A percentile compares a stretch with the other conserved stretches of the same genome.
phyloP scores from a whole-genome alignment of 2,888 invertebrate genomes.

The Mantis religiosa region DNA sequence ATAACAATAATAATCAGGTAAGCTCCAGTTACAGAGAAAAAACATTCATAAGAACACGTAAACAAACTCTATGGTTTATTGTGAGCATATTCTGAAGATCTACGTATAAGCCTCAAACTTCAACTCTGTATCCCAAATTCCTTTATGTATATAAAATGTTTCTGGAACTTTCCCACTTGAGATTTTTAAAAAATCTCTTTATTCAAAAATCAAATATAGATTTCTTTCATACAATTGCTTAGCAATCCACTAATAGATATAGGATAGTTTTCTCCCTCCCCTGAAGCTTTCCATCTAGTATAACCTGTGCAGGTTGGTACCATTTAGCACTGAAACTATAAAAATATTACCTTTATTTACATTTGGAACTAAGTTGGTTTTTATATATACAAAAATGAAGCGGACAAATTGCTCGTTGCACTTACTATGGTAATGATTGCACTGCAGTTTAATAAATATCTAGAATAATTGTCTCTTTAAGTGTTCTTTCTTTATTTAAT shows the following conservation, averaged over 20 bases:
- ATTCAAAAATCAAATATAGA: background rate
- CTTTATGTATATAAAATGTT: background rate
- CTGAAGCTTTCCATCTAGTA: background rate
- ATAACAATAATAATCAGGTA: background rate
- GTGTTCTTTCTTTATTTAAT: background rate
- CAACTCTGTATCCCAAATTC: background rate
- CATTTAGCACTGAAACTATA: background rate
- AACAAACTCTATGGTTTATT: background rate
- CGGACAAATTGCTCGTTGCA: background rate
- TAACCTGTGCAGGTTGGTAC: background rate
- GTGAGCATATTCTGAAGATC: background rate
- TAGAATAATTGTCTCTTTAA: background rate
- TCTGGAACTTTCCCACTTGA: background rate
- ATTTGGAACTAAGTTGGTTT: background rate
- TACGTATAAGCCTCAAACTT: background rate
- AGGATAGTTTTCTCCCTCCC: background rate
- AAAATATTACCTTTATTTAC: constrained; percentile 3
- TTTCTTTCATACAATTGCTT: background rate
- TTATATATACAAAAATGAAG: background rate
- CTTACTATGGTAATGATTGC: background rate
- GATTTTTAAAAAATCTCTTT: background rate
- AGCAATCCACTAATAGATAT: background rate
- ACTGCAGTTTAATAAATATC: background rate
- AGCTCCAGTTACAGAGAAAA: background rate
- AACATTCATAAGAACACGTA: background rate